Evolutionary conservation across 1,140 invertebrate species (phyloP), one percentile per base, ranked within the genome.

Genomic region (Conopomorpha cramerella): DNA sequence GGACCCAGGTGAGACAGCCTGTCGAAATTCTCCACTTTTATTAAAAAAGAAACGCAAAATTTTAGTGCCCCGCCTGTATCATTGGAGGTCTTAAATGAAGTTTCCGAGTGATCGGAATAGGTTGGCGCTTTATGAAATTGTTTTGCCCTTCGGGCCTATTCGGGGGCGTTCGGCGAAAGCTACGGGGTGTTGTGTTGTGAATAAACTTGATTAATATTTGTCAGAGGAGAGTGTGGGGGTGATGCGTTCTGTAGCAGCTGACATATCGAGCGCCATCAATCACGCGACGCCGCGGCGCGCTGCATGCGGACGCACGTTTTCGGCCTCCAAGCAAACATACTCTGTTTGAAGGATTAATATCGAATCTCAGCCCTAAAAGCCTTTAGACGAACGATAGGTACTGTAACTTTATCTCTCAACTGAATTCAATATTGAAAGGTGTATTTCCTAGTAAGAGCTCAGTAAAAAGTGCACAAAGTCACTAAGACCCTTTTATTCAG

Each of bases 1-100:
- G 46, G 55, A 51, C 51, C 53, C 59, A 65, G 61, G 61, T 64
- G 64, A 55, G 41, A 42, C 43, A 39, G n/a, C n/a, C 38, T 17
- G 35, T 29, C 30, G 36, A 51, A 49, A 43, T 48, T 51, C 36
- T 41, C 26, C 39, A 38, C 34, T 48, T 50, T 45, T 40, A 37
- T 41, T 40, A 39, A 49, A 36, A 33, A 41, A 34, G 16, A 32
- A 32, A 32, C 8, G 16, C 16, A n/a, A n/a, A n/a, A n/a, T n/a
- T n/a, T n/a, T n/a, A n/a, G n/a, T n/a, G n/a, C n/a, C n/a, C n/a
- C n/a, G n/a, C n/a, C n/a, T n/a, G n/a, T n/a, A n/a, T n/a, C n/a
- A n/a, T n/a, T n/a, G n/a, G n/a, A n/a, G n/a, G n/a, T n/a, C n/a
- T n/a, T n/a, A n/a, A n/a, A n/a, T n/a, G n/a, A n/a, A n/a, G n/a